Evolutionary conservation across 1,140 invertebrate genomes (phyloP).

Genomic region (Odontomachus brunneus): DNA sequence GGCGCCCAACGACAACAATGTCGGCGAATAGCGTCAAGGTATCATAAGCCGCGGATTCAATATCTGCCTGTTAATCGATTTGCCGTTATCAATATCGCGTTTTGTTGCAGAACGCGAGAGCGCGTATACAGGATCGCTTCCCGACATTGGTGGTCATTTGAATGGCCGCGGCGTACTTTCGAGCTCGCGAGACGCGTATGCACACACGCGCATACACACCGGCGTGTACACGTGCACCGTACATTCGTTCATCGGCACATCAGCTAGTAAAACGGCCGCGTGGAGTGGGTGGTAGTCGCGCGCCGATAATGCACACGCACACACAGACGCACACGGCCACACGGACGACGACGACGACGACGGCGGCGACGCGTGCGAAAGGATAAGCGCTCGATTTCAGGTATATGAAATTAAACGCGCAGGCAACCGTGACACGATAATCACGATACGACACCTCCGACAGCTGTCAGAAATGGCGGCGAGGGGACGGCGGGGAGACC

Average conservation of each 20-base stretch:
- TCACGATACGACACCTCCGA: constrained; percentile 61
- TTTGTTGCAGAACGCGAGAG: neutral
- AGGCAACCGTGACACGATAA: constrained; percentile 61
- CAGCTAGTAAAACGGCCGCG: constrained; percentile 21
- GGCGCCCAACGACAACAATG: too few species aligned
- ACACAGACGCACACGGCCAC: too few species aligned
- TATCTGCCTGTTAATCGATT: constrained; percentile 30
- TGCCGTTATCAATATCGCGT: constrained; percentile 30
- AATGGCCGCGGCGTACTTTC: neutral
- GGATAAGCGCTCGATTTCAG: constrained; percentile 33
- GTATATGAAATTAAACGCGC: constrained; percentile 52
- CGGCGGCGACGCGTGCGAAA: neutral
- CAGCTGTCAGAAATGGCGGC: constrained; percentile 46
- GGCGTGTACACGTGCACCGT: too few species aligned
- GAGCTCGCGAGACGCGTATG: neutral
- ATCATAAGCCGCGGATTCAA: neutral
- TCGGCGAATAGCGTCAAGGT: neutral
- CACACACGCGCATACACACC: neutral
- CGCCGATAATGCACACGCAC: neutral
- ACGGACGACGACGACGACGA: too few species aligned
- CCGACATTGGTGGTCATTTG: constrained; percentile 33
- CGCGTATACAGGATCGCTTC: constrained; percentile 12
- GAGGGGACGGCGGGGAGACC: neutral
- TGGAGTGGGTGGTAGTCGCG: neutral
- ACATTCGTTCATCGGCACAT: constrained; percentile 34